Base-by-base conservation (phyloP, 2,888 invertebrate species). In the Philonicus albiceps region DNA sequence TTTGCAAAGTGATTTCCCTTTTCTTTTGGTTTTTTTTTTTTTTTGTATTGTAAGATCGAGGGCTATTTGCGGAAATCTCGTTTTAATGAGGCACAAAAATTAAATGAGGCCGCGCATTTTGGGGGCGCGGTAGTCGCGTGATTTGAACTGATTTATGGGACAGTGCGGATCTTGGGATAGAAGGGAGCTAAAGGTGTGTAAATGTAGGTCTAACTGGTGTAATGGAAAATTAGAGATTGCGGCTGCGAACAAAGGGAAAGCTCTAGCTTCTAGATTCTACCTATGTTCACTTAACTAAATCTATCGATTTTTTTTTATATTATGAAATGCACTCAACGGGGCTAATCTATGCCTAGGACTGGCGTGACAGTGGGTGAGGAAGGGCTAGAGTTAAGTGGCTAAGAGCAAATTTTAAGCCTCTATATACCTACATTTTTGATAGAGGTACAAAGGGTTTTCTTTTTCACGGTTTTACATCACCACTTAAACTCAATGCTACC, bases 221-320 rank as follows among this genome's bases (percentile, higher is more conserved):
- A 49, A 49, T 53, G 27, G 49, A 16, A n/a, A 53, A 27, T 30
- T 80, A 27, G 80, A 22, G 76, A 19, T 31, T 55, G 53, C 30
- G 81, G 22, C 40, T 76, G 40, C 40, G 78, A 22, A 43, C 78
- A 78, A 78, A 78, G n/a, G 27, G 78, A 78, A 78, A 78, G 43
- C 78, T 64, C 64, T 43, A n/a, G 40, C 76, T 49, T 49, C 40
- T 43, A 43, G 40, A 13, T 4, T 43, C 40, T 49, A 49, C 49
- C 49, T n/a, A 6, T 49, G 53, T 53, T 80, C 53, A 81, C 27
- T 81, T 22, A 81, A 81, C 43, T 13, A 81, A 84, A 43, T 22
- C 31, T 84, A 84, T 84, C 30, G 84, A 84, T 84, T 84, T 84
- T 84, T 84, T 84, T 64, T n/a, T 83, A 43, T 83, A 72, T 84